Evolutionary conservation across 2,888 invertebrate species (phyloP), one percentile per base, ranked within the genome.

Genomic region (Thysanoteuthis rhombus): DNA sequence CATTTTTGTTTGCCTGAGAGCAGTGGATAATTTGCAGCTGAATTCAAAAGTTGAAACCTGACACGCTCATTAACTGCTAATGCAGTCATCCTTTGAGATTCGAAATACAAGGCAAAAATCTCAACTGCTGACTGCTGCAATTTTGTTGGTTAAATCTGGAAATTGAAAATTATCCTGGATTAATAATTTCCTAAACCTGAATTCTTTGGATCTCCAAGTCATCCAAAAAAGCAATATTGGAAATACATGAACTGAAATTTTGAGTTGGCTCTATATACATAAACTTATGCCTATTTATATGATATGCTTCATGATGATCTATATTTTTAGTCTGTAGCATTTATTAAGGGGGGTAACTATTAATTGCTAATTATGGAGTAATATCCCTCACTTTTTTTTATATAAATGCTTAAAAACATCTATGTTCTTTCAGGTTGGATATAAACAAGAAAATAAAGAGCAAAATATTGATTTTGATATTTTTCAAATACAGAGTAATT

Each of bases 41-140:
- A 8, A 75, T 75, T 75, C 75, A 75, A 75, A 75, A n/a, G 75
- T n/a, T n/a, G n/a, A 75, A 75, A 75, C 16, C 75, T n/a, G 75
- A 75, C 75, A 75, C 75, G 36, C 75, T 75, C 75, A 75, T 75
- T 75, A 75, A 75, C 75, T n/a, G n/a, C 75, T 75, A 75, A 75
- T 75, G 75, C 75, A 75, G 75, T 75, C 75, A 75, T 75, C 75
- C 75, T 75, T 75, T 75, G 75, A 75, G 75, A 75, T 75, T 75
- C 16, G 3, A 75, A 36, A 36, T 75, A 36, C n/a, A 75, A 75
- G 75, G n/a, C 75, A 75, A 36, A 75, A n/a, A 75, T 75, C 75
- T n/a, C n/a, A n/a, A 3, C 12, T 75, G 36, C 75, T 75, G 75
- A 75, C 75, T 75, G 16, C n/a, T n/a, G 75, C 75, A 75, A 75